phyloP scores from a whole-genome alignment of 2,113 vertebrate genomes.

The Orcinus orca region DNA sequence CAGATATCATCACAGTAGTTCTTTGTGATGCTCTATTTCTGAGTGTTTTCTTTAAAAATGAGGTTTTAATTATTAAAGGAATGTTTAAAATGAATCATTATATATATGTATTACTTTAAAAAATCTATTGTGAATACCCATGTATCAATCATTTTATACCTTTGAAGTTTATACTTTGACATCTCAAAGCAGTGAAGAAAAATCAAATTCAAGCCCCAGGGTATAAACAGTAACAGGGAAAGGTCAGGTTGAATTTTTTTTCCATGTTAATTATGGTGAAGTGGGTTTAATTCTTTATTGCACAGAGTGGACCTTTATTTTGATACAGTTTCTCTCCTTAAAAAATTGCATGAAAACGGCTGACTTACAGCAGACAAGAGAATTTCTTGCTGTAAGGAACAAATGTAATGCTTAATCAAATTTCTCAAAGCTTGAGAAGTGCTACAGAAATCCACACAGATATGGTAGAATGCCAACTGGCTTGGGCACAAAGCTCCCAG shows the following conservation, averaged over 20 bases:
- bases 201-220: slow-evolving; percentile 48
- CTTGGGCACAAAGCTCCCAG: background rate
- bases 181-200: slow-evolving; percentile 60
- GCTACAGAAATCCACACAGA: background rate
- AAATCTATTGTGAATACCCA: slow-evolving; percentile 39
- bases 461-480: background rate
- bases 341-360: slow-evolving; percentile 30
- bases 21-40: slow-evolving; percentile 21
- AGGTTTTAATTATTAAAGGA: slow-evolving; percentile 55
- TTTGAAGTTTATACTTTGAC: slow-evolving; percentile 68
- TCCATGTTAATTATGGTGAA: background rate
- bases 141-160: slow-evolving; percentile 56
- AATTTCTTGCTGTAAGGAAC: slow-evolving; percentile 15
- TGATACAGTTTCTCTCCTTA: background rate
- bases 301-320: slow-evolving; percentile 50
- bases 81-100: slow-evolving; percentile 38
- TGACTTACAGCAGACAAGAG: background rate
- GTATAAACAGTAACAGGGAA: slow-evolving; percentile 32
- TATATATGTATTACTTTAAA: slow-evolving; percentile 26
- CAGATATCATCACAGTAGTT: background rate
- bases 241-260: slow-evolving; percentile 36
- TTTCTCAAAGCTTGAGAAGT: background rate
- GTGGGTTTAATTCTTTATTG: slow-evolving; percentile 35
- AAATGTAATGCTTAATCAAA: background rate
- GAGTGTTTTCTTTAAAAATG: slow-evolving; percentile 38